Base-by-base conservation (phyloP, 1,140 invertebrate species). In the Aphis craccivora region DNA sequence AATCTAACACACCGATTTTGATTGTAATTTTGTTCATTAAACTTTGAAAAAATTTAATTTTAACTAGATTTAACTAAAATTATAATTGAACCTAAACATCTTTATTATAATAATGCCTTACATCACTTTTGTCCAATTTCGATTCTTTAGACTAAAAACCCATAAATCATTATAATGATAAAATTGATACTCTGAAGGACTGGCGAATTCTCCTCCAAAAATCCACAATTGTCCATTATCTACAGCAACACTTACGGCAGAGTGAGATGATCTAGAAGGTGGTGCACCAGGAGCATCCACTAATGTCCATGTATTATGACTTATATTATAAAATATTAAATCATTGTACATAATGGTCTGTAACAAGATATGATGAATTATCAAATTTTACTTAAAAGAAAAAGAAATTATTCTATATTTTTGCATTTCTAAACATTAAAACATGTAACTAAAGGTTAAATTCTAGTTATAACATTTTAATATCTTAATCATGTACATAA, bases 161-260 rank as follows among this genome's bases (percentile, higher is more conserved):
- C 98, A 99, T 0, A 99, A 95, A 95, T 99, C 98, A 95, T 97
- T 97, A 95, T 98, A 99, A 95, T 99, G 98, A 95, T 99, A 97
- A 95, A 99, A 99, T 95, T 99, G 98, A 53, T 97, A 97, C 95
- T 99, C 98, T 0, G 97, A 97, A 5, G 97, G 97, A 95, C 97
- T 98, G 2, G 98, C 97, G 95, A 98, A 99, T 96, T 99, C 98
- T 14, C 98, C 98, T 40, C 98, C 98, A 96, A 99, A 99, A 67
- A 99, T 95, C 96, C 98, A 98, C 6, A 97, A 94, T 94, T 97
- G 97, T 30, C 97, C 98, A 94, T 96, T 97, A 94, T 97, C 97
- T 53, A 97, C 96, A 53, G 97, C 96, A 43, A 97, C 96, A 35
- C 96, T 95, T 22, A 98, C 96, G 94, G 97, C 97, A 96, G 99